Base-by-base conservation (phyloP, 2,113 vertebrate genomes). In the Mastomys coucha region DNA sequence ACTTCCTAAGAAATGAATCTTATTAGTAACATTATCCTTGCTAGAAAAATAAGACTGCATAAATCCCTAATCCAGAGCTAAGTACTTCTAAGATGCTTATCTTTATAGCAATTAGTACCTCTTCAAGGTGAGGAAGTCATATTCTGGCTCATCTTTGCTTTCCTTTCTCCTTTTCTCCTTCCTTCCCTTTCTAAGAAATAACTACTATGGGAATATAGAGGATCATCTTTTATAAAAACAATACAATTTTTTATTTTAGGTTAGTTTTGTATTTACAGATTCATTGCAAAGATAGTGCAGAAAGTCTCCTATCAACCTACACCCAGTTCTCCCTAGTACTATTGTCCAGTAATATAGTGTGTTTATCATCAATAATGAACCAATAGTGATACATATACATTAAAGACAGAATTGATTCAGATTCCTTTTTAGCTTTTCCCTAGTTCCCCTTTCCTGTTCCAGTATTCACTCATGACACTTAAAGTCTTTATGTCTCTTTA, bases 21-120 rank as follows among this genome's bases (percentile, higher is more conserved):
- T 98, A 95, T 91, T 97, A 97, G 78, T 88, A 98, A 92, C 82
- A 95, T 76, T 96, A 16, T 81, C 24, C 86, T 96, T 96, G 92
- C 85, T 92, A 96, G 94, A 97, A 94, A 97, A 97, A 96, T 89
- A 97, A 89, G 97, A 39, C 77, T 87, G 56, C 96, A 89, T 91
- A 86, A 97, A 98, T 97, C 89, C 73, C 96, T 95, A 98, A 96
- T 96, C 94, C 88, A 92, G 92, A 96, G 96, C 80, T 97, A 91
- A 97, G 97, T 96, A 97, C 93, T 36, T 76, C 76, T 94, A 98
- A 97, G 45, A 65, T 96, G 97, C 94, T 96, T 97, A 96, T 90
- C 84, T 96, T 97, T 98, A 95, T 91, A 92, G 45, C 0, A 97
- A 97, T 96, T 95, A 96, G 89, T 89, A 95, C 73, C 92, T 94